These are phyloP conservation scores for Ricordea florida DNA, from an alignment of 92 coral and sea anemone species.

Conservation along the genomic window DNA sequence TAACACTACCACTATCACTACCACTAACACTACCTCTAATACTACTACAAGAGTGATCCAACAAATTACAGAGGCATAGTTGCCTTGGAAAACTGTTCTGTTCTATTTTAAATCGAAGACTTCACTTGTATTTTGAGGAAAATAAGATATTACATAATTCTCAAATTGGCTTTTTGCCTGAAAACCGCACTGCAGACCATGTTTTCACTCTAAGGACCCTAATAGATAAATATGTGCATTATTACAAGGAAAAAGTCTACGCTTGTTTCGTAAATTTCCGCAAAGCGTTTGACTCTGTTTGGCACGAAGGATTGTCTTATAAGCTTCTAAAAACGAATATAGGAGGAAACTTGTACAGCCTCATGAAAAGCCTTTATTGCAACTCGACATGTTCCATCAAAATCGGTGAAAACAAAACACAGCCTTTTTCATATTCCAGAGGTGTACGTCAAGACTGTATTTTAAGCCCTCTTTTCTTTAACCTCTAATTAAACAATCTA, in stretches of 20 bases:
- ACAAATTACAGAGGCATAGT: not conserved
- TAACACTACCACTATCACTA: no score
- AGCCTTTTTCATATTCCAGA: no score
- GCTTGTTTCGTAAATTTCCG: conserved; percentile 59
- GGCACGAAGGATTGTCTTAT: conserved; percentile 43
- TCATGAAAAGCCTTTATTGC: conserved; percentile 53
- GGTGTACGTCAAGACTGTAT: no score
- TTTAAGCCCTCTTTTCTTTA: no score
- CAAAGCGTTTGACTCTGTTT: conserved; percentile 69
- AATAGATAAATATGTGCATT: conserved; percentile 32
- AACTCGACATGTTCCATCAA: not conserved
- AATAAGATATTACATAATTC: no score
- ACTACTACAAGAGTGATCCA: no score
- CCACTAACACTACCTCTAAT: no score
- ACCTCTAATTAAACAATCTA: no score
- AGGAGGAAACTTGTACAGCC: conserved; percentile 31
- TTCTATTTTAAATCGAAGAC: no score
- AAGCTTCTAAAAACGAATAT: conserved; percentile 15
- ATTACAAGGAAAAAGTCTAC: conserved; percentile 23
- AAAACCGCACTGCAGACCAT: conserved; percentile 27
- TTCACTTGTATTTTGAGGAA: no score
- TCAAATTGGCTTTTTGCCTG: conserved; percentile 17
- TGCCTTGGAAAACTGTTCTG: no score
- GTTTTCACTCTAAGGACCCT: not conserved
- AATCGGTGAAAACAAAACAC: not conserved